A percentile compares a stretch with the other conserved stretches of the same genome.
Evolutionary conservation across 2,797 vertebrate genomes (phyloP).

Genomic region (Toxotes lorentzi): DNA sequence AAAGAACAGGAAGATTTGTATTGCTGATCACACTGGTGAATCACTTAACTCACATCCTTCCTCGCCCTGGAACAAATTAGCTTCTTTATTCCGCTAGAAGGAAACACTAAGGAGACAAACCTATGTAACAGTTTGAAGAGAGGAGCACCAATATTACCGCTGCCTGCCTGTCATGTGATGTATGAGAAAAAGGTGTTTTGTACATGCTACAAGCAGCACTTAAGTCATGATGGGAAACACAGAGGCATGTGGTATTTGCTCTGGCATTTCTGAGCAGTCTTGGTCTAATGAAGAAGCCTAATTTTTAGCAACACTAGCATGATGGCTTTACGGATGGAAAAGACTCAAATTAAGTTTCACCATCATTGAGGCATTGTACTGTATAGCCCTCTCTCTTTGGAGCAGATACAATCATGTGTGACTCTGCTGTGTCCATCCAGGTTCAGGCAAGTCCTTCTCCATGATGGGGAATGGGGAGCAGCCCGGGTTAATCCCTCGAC

Average conservation of each 20-base stretch:
- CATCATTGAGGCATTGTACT: background rate
- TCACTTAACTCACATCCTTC: constrained; percentile 66
- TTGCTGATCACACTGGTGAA: constrained; percentile 71
- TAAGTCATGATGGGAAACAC: background rate
- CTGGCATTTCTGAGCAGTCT: background rate
- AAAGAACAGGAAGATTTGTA: constrained; percentile 69
- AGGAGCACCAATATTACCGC: constrained; percentile 13
- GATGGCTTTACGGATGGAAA: background rate
- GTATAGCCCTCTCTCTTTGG: background rate
- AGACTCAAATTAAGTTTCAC: background rate
- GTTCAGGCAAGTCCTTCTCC: constrained; percentile 99
- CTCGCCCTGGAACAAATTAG: constrained; percentile 49
- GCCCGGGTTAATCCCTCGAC: constrained; percentile 96
- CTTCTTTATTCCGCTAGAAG: constrained; percentile 46
- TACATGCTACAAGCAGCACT: background rate
- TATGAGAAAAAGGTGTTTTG: background rate
- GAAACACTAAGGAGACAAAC: constrained; percentile 42
- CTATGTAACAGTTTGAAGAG: constrained; percentile 33
- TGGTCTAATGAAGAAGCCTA: background rate
- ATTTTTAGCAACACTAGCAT: background rate
- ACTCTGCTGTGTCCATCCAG: constrained; percentile 76
- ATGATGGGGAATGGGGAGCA: constrained; percentile 99
- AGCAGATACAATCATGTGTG: constrained; percentile 8
- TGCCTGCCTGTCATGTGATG: background rate
- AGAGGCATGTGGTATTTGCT: background rate